Evolutionary conservation across 1,140 invertebrate species (phyloP), one percentile per base, ranked within the genome.

Genomic region (Triops longicaudatus): DNA sequence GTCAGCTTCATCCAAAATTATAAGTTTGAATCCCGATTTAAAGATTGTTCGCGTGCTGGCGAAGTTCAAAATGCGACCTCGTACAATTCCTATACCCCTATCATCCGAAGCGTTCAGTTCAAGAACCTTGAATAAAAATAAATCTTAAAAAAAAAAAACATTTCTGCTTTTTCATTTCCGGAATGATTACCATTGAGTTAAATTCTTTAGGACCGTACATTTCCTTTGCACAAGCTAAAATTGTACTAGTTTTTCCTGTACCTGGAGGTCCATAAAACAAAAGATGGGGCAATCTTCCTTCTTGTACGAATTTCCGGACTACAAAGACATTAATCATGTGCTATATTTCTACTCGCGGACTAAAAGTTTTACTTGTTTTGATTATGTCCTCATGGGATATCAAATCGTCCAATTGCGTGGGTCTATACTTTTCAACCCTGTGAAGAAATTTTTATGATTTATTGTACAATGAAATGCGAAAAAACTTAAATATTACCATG

Each of bases 31-130:
- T 4, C 94, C 93, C 76, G 91, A 90, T 85, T 91, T 96, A 82
- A 98, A 98, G 81, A 99, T 94, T 10, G 95, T 97, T 82, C 93
- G 90, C n/a, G 96, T 98, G 79, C 94, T 96, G 0, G 98, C 97
- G 90, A 99, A 99, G 84, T 91, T 98, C n/a, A 99, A 86, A 80
- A 99, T 97, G 84, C 96, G 92, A 5, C 94, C 93, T 81, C 98
- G 87, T 0, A 99, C 97, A 80, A 99, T 96, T 6, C 91, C 93
- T 84, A 99, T 99, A 80, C 98, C 98, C 85, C 98, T 88, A 83
- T 99, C 98, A 89, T 99, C 98, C 10, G 97, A 99, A 1, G 98
- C 98, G 89, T 99, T 99, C 76, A 99, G 86, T 86, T 98, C 92
- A 79, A 97, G 85, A 10, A 95, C 92, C 91, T 92, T 82, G 42